Percentiles rank a stretch among this genome's conserved stretches.
These are phyloP conservation scores for Pyrochroa serraticornis DNA, from an alignment of 2,888 invertebrate species.

Conservation along the genomic window DNA sequence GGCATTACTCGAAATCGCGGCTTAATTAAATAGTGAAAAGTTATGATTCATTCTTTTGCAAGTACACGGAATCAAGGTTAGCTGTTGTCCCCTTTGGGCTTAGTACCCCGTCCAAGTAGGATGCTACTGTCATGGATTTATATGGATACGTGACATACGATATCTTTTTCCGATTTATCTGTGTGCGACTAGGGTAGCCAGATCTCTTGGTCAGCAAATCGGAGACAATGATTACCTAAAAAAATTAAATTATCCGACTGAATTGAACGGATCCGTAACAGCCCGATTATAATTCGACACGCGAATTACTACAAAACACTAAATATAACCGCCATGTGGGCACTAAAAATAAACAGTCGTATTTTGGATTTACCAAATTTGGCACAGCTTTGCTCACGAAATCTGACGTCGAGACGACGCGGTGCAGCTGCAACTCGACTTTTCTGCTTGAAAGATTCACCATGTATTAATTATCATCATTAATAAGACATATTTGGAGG, in stretches of 20 bases:
- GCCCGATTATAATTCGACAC: slow-evolving; percentile 7
- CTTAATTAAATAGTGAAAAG: neutral
- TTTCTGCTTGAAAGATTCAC: no score
- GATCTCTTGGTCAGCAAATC: no score
- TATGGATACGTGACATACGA: slow-evolving; percentile 47
- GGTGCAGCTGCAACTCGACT: no score
- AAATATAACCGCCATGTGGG: slow-evolving; percentile 48
- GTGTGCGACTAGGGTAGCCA: no score
- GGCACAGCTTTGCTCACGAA: slow-evolving; percentile 23
- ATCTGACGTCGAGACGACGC: neutral
- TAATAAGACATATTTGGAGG: no score
- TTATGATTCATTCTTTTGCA: slow-evolving; percentile 35
- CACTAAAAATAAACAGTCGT: slow-evolving; percentile 37
- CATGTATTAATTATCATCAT: no score
- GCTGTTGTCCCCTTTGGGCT: neutral
- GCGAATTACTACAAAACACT: slow-evolving; percentile 16
- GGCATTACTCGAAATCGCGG: slow-evolving; percentile 7
- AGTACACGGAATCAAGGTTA: slow-evolving; percentile 16
- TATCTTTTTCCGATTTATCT: slow-evolving; percentile 28
- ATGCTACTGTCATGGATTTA: slow-evolving; percentile 35
- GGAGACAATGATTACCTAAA: no score
- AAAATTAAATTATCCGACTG: no score
- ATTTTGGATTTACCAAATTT: slow-evolving; percentile 41
- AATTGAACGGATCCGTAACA: slow-evolving; percentile 4
- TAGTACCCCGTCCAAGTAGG: neutral